phyloP scores from a whole-genome alignment of 2,113 vertebrate species.

The Erpornis zantholeuca region DNA sequence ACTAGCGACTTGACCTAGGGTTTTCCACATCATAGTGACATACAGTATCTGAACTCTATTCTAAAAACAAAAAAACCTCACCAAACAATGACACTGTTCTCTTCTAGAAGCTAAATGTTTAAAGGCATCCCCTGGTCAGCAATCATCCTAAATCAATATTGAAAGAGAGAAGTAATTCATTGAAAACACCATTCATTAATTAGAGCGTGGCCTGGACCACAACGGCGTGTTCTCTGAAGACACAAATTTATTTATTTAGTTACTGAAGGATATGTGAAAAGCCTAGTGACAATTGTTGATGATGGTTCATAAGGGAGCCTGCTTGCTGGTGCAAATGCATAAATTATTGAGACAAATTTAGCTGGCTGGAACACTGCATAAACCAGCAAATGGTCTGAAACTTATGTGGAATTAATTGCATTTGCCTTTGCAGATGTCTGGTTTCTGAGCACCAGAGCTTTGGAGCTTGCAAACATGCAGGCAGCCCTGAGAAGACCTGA shows the following conservation, averaged over 20 bases:
- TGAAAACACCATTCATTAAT: conserved; percentile 27
- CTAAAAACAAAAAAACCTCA: neutral
- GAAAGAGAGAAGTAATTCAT: conserved; percentile 3
- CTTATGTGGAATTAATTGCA: neutral
- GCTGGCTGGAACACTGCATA: conserved; percentile 11
- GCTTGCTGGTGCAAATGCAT: conserved; percentile 23
- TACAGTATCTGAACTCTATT: neutral
- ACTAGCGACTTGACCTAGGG: neutral
- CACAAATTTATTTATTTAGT: neutral
- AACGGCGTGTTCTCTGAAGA: neutral
- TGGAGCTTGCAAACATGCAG: neutral
- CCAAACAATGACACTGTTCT: neutral
- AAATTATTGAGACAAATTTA: conserved; percentile 40
- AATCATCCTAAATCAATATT: conserved; percentile 36
- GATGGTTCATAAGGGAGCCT: neutral
- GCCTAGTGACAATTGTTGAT: neutral
- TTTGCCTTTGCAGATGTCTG: neutral
- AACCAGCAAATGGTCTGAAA: conserved; percentile 25
- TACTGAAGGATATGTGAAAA: neutral
- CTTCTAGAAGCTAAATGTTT: neutral
- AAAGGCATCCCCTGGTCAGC: conserved; percentile 1
- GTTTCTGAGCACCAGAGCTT: neutral
- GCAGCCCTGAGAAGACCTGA: neutral
- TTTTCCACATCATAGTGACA: neutral
- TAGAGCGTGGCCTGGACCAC: neutral